phyloP scores from a whole-genome alignment of 2,888 invertebrate genomes.

The Sabatieria punctata region DNA sequence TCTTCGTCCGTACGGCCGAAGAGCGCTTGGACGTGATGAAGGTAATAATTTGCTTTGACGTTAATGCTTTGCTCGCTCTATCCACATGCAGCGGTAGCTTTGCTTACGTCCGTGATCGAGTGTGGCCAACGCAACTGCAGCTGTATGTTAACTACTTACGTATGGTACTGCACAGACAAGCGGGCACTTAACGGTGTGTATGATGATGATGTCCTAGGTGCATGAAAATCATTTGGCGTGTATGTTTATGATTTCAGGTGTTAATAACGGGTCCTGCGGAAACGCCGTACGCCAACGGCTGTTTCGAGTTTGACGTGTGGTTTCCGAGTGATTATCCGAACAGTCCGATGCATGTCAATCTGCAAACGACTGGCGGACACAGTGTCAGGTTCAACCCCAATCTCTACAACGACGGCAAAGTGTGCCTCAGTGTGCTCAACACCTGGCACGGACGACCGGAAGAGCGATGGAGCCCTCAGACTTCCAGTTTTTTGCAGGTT shows the following conservation, averaged over 20 bases:
- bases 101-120: background rate
- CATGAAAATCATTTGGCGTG: too few relatives aligned
- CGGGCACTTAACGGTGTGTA: too few relatives aligned
- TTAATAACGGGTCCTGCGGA: slow-evolving; percentile 44
- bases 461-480: slow-evolving; percentile 91
- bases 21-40: slow-evolving; percentile 90
- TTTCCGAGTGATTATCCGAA: slow-evolving; percentile 43
- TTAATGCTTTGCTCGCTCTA: background rate
- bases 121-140: background rate
- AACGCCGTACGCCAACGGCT: slow-evolving; percentile 44
- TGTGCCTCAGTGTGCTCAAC: slow-evolving; percentile 74
- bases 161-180: background rate
- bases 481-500: slow-evolving; percentile 64
- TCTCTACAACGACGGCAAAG: slow-evolving; percentile 43
- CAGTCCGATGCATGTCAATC: slow-evolving; percentile 38
- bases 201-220: too few relatives aligned
- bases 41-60: slow-evolving; percentile 35
- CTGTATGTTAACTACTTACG: background rate
- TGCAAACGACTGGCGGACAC: slow-evolving; percentile 43
- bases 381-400: slow-evolving; percentile 45
- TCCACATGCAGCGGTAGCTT: background rate
- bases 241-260: too few relatives aligned
- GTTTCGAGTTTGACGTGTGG: slow-evolving; percentile 40
- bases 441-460: slow-evolving; percentile 92
- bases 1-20: slow-evolving; percentile 83